Evolutionary conservation across 2,888 invertebrate species (phyloP).

Genomic region (Carpatolechia fugitivella): DNA sequence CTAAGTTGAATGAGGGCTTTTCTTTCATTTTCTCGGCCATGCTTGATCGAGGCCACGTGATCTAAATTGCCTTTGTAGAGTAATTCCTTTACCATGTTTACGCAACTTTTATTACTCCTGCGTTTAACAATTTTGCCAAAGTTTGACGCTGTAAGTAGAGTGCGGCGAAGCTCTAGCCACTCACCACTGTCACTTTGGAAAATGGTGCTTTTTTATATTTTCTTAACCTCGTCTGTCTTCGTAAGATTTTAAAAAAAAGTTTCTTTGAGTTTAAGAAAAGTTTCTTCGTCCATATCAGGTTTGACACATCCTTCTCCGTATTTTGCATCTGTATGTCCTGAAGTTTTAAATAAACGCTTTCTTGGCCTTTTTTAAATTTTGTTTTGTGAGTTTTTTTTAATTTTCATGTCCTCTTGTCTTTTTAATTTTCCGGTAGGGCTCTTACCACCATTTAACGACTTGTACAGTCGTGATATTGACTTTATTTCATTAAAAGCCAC

Average conservation of each 20-base stretch:
- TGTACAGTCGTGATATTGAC: slow-evolving; percentile 1
- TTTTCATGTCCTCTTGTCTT: neutral
- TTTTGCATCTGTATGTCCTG: neutral
- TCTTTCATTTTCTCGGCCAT: slow-evolving; percentile 21
- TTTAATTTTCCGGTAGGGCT: slow-evolving; percentile 9
- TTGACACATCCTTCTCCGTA: slow-evolving; percentile 17
- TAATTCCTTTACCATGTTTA: slow-evolving; percentile 3
- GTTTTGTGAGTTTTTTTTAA: neutral
- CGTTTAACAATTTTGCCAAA: slow-evolving; percentile 21
- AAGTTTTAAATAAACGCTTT: slow-evolving; percentile 5
- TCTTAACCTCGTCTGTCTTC: slow-evolving; percentile 1
- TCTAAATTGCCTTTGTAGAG: neutral
- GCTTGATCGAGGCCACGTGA: slow-evolving; percentile 15
- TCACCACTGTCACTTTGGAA: slow-evolving; percentile 19
- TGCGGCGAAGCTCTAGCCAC: slow-evolving; percentile 20
- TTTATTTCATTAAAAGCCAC: slow-evolving; percentile 10
- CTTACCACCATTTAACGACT: slow-evolving; percentile 5
- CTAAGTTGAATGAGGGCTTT: slow-evolving; percentile 12
- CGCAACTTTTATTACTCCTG: neutral
- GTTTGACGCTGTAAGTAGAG: slow-evolving; percentile 21
- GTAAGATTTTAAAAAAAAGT: slow-evolving; percentile 13
- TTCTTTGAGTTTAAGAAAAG: slow-evolving; percentile 5
- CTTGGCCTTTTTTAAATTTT: neutral
- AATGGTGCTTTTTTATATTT: slow-evolving; percentile 17
- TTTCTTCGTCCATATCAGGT: slow-evolving; percentile 14